Base-by-base conservation (phyloP, 2,113 vertebrate genomes). In the Anolis sagrei region DNA sequence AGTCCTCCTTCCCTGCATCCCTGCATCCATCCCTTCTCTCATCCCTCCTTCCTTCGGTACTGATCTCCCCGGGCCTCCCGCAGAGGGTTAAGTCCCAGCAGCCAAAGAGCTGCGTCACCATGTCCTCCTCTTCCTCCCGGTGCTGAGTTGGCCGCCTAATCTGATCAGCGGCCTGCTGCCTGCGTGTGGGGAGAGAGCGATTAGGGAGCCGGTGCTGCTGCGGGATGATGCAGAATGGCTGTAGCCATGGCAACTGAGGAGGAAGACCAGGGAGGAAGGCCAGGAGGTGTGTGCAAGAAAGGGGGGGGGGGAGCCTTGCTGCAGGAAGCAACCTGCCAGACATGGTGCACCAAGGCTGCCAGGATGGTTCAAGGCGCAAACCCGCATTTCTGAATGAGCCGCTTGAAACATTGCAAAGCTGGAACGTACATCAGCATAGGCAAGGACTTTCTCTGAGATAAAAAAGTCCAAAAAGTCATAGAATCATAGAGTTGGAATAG, bases 41-140 rank as follows among this genome's bases (percentile, higher is more conserved):
- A n/a, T 8, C 49, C n/a, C 48, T 29, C 44, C 49, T 14, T 19
- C 76, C 51, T 5, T 2, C 54, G 23, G 48, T 49, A n/a, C n/a
- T 76, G 13, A 1, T 8, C 75, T 29, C 49, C 14, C 6, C 69
- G 62, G 19, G 25, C 23, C 76, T 48, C 84, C 36, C 13, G 1
- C 49, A 79, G 84, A 79, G 36, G n/a, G 84, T 86, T 79, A 86
- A 74, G 72, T 49, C 69, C 69, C 69, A 62, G 84, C 84, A 62
- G 84, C 69, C 76, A 79, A 73, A 79, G 34, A 79, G 49, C 68
- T 14, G 14, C 70, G 13, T 86, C 77, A 44, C 39, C 39, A 86
- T 64, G 19, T 44, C 84, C 32, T 72, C 34, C 19, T 32, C 32
- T 39, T 61, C 25, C 76, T 49, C 69, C 44, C 68, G 62, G 51